A percentile compares a stretch with the other conserved stretches of the same genome.
phyloP scores from a whole-genome alignment of 1,140 invertebrate genomes.

The Harlomillsia oculata region DNA sequence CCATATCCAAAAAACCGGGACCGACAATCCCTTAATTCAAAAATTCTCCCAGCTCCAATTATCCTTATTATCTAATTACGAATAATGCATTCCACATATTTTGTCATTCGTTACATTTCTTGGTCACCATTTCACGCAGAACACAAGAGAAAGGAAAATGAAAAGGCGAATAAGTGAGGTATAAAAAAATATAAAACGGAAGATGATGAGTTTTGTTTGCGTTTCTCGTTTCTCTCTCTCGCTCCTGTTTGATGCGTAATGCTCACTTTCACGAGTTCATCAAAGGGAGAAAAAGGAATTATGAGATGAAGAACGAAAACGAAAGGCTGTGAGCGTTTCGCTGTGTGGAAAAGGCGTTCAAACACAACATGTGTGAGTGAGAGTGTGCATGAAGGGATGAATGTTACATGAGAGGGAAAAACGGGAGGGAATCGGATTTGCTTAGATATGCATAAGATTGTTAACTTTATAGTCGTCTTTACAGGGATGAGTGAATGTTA shows the following conservation, averaged over 20 bases:
- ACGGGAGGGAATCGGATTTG: conserved; percentile 22
- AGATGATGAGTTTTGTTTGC: too few species aligned
- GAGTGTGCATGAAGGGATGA: not conserved
- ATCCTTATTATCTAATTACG: too few species aligned
- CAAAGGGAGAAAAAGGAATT: not conserved
- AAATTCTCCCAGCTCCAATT: too few species aligned
- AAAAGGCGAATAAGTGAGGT: too few species aligned
- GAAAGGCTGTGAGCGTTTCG: not conserved
- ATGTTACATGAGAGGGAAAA: not conserved
- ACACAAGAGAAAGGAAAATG: too few species aligned
- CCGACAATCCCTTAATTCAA: too few species aligned
- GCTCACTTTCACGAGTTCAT: not conserved
- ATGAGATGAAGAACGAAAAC: not conserved
- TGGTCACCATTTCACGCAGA: too few species aligned
- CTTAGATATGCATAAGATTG: conserved; percentile 33
- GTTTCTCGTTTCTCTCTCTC: too few species aligned
- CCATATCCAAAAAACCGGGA: too few species aligned
- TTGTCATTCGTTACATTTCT: too few species aligned
- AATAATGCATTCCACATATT: too few species aligned
- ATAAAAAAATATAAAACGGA: too few species aligned
- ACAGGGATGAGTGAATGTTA: conserved; percentile 34
- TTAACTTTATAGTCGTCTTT: conserved; percentile 33
- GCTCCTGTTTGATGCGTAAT: conserved; percentile 1
- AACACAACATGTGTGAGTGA: not conserved
- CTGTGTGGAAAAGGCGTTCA: not conserved